These are phyloP conservation scores for Colletes collaris DNA, from an alignment of 2,888 invertebrate genomes.

Conservation along the genomic window DNA sequence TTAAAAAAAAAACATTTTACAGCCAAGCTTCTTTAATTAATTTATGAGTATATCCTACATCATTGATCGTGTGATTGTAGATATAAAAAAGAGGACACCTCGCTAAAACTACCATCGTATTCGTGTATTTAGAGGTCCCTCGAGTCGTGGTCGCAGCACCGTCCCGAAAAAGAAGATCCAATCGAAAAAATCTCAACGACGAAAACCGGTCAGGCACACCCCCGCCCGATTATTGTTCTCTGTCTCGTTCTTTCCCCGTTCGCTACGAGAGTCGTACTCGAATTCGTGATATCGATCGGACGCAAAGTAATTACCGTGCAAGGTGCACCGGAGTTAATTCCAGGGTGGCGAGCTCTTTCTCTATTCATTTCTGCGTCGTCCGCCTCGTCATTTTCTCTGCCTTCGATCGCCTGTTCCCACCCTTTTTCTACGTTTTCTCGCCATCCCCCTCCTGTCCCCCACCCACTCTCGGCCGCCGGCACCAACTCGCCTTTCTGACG, in stretches of 20 bases:
- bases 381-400: slow-evolving; percentile 57
- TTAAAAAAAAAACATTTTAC: too few relatives aligned
- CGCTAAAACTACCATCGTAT: too few relatives aligned
- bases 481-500: slow-evolving; percentile 49
- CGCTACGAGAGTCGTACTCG: background rate
- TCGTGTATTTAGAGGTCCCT: too few relatives aligned
- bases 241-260: background rate
- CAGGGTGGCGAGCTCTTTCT: slow-evolving; percentile 42
- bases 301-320: slow-evolving; percentile 60
- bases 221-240: background rate
- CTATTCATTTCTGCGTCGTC: slow-evolving; percentile 54
- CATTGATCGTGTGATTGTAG: too few relatives aligned
- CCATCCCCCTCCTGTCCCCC: background rate
- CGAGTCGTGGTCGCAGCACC: too few relatives aligned
- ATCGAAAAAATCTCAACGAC: too few relatives aligned
- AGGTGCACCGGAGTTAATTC: slow-evolving; percentile 62
- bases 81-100: too few relatives aligned
- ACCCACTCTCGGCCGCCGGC: background rate
- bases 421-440: slow-evolving; percentile 32
- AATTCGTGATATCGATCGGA: slow-evolving; percentile 57
- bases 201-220: too few relatives aligned
- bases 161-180: too few relatives aligned
- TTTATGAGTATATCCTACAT: too few relatives aligned
- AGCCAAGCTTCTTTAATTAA: too few relatives aligned
- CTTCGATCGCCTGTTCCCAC: slow-evolving; percentile 32